Evolutionary conservation across 37 sponge, comb jelly and placozoan genomes (phyloP).

Genomic region (Ephydatia muelleri): DNA sequence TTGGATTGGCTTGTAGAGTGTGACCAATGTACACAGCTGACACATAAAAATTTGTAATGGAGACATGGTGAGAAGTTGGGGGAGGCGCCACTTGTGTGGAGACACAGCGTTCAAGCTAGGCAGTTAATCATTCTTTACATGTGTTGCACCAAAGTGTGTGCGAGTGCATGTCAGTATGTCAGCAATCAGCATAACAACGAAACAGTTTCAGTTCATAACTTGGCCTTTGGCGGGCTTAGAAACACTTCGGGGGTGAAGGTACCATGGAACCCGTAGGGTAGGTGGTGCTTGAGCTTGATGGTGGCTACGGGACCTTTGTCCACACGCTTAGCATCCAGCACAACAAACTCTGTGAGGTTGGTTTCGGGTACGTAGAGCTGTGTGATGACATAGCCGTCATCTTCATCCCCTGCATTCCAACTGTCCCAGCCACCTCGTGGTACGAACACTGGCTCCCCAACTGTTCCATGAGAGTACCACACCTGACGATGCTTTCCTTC

Average conservation of each 20-base stretch:
- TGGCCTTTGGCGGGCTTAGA: too few species aligned
- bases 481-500: constrained; percentile 56
- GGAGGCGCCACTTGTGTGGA: too few species aligned
- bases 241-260: constrained; percentile 87
- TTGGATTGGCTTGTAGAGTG: too few species aligned
- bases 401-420: constrained; percentile 61
- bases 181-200: too few species aligned
- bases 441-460: constrained; percentile 89
- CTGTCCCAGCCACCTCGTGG: constrained; percentile 66
- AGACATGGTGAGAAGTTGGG: too few species aligned
- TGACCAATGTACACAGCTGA: too few species aligned
- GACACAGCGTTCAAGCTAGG: too few species aligned
- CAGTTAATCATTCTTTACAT: too few species aligned
- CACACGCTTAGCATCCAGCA: constrained; percentile 79
- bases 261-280: constrained; percentile 92
- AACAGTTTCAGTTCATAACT: too few species aligned
- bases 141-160: too few species aligned
- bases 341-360: constrained; percentile 81
- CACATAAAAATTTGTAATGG: too few species aligned
- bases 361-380: constrained; percentile 80
- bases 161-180: too few species aligned
- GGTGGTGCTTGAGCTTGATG: constrained; percentile 81
- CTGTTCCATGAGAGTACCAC: constrained; percentile 85
- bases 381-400: constrained; percentile 86
- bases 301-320: constrained; percentile 76